Evolutionary conservation across 2,113 vertebrate genomes (phyloP), one percentile per base, ranked within the genome.

Genomic region (Bothrops jararaca): DNA sequence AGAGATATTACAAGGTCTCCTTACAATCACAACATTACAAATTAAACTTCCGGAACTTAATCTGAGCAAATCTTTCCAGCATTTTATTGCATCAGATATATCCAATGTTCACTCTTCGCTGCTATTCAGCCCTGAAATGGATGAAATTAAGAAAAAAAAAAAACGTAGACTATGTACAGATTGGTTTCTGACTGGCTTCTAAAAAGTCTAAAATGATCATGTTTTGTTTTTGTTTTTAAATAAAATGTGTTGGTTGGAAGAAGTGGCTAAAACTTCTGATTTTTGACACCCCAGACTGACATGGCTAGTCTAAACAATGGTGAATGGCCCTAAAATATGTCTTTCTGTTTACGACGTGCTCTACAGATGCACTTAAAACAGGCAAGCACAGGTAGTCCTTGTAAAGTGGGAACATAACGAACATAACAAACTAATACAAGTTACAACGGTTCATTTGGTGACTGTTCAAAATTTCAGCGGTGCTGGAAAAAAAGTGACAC

Each of bases 1-100:
- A 29, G 91, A 91, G 54, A 85, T 6, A 45, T 9, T 48, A 20
- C n/a, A 89, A 92, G 94, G 92, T 93, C 0, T 86, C n/a, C 50
- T 8, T 58, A 15, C 39, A 89, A 34, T 5, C 1, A 34, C 2
- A 23, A 58, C 53, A 42, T 58, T 34, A 34, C 60, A 26, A 6
- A 26, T 8, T 42, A 90, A 74, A 34, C 50, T 26, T 42, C n/a
- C 22, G 9, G 12, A 18, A 24, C 0, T 42, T 56, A 18, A 85
- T 91, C 15, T 91, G 11, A 42, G 8, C 12, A 11, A 42, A 39
- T 12, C 0, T 53, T 50, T 5, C 15, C 5, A 4, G 24, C 23
- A 3, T 42, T 91, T 39, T 18, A 23, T 24, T 85, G n/a, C 29
- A 4, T 60, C 57, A 58, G 5, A 29, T 69, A 13, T 15, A n/a